A percentile compares a stretch with the other conserved stretches of the same genome.
Evolutionary conservation across 2,888 invertebrate genomes (phyloP).

Genomic region (Anticlea derivata): DNA sequence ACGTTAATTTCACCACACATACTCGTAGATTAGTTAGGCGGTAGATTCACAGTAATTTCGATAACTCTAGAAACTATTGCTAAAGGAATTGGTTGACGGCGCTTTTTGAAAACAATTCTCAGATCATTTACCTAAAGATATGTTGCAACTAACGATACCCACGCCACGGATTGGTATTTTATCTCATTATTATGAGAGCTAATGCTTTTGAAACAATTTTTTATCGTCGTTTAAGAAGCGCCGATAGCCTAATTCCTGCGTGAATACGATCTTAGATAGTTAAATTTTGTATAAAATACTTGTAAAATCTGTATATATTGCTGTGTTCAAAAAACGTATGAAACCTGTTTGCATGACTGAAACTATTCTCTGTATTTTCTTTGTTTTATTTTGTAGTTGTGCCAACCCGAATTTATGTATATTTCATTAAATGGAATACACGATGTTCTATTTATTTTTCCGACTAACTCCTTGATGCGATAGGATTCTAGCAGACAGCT

Average conservation of each 20-base stretch:
- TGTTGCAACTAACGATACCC: too few species aligned
- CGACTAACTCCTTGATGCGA: constrained; percentile 4
- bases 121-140: too few species aligned
- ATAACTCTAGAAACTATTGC: neutral
- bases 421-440: constrained; percentile 78
- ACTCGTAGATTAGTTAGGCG: too few species aligned
- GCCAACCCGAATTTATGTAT: constrained; percentile 82
- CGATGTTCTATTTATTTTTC: constrained; percentile 29
- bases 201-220: neutral
- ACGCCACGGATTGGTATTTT: too few species aligned
- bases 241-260: neutral
- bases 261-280: constrained; percentile 32
- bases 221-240: neutral
- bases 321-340: constrained; percentile 8
- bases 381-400: constrained; percentile 77
- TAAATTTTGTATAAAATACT: constrained; percentile 32
- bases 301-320: constrained; percentile 31
- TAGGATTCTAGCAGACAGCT: neutral
- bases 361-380: constrained; percentile 67
- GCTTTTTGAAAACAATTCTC: neutral
- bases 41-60: constrained; percentile 1
- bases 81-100: neutral
- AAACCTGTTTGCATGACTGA: constrained; percentile 17
- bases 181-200: neutral
- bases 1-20: too few species aligned